These are phyloP conservation scores for Gadus macrocephalus DNA, from an alignment of 2,113 vertebrate genomes.

Conservation along the genomic window DNA sequence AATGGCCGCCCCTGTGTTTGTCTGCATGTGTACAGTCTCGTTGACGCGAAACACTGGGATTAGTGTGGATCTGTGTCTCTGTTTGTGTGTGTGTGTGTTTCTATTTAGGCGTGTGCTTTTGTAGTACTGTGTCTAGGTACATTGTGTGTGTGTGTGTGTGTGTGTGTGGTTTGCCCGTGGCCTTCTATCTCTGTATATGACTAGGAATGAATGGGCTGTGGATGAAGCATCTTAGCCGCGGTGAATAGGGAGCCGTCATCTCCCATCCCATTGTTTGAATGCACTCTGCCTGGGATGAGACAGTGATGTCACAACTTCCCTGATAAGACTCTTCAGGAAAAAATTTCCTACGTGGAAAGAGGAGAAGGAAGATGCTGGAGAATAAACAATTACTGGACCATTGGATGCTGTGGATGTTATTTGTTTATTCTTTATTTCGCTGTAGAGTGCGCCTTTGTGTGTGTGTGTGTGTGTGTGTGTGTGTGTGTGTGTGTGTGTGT, in stretches of 20 bases:
- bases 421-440: too few relatives aligned
- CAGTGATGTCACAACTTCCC: conserved; percentile 52
- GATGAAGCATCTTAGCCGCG: conserved; percentile 51
- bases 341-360: conserved; percentile 22
- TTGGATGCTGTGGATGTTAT: too few relatives aligned
- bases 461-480: too few relatives aligned
- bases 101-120: background rate
- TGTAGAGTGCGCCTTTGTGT: too few relatives aligned
- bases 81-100: conserved; percentile 19
- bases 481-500: background rate
- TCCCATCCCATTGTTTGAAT: conserved; percentile 36
- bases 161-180: conserved; percentile 14
- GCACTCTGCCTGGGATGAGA: conserved; percentile 40
- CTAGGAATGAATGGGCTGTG: conserved; percentile 25
- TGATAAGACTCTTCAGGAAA: conserved; percentile 54
- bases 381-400: background rate
- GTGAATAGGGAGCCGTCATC: conserved; percentile 50
- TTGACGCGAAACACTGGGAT: conserved; percentile 60
- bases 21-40: conserved; percentile 64
- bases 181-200: conserved; percentile 46
- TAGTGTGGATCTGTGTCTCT: conserved; percentile 27
- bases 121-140: conserved; percentile 36
- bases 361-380: conserved; percentile 6
- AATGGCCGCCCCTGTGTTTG: conserved; percentile 61
- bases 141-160: conserved; percentile 44